phyloP scores from a whole-genome alignment of 1,140 invertebrate genomes.

The Aphaenogaster rudis region DNA sequence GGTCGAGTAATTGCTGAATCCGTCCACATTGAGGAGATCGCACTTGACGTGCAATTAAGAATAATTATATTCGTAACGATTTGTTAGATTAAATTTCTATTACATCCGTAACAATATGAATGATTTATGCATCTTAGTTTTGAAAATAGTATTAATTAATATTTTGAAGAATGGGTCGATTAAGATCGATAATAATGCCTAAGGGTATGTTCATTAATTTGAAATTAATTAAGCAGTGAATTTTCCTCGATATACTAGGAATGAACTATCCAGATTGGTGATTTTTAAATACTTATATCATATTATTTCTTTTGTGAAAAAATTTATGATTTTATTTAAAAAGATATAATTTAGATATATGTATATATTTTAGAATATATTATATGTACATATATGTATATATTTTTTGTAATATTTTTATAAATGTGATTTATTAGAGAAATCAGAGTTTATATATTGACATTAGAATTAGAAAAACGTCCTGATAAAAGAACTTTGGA shows the following conservation, averaged over 20 bases:
- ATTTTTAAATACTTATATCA: neutral
- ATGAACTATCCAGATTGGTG: neutral
- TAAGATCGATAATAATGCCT: neutral
- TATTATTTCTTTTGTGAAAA: neutral
- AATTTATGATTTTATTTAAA: neutral
- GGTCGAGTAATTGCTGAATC: constrained; percentile 55
- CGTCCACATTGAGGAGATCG: constrained; percentile 21
- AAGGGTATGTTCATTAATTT: neutral
- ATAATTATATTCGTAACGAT: constrained; percentile 52
- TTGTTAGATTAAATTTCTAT: constrained; percentile 49
- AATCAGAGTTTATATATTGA: neutral
- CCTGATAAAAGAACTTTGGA: neutral
- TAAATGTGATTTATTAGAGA: constrained; percentile 1
- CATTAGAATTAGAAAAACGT: neutral
- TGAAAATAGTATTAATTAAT: constrained; percentile 12
- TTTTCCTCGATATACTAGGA: neutral
- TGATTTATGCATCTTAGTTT: constrained; percentile 27
- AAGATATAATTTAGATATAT: neutral
- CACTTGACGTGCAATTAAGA: constrained; percentile 56
- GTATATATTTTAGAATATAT: neutral
- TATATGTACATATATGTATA: too few relatives aligned
- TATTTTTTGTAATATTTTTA: neutral
- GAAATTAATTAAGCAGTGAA: neutral
- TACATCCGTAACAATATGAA: neutral
- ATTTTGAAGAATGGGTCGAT: constrained; percentile 1